Evolutionary conservation across 2,888 invertebrate species (phyloP).

Genomic region (Sinopyrophorus schimmeli): DNA sequence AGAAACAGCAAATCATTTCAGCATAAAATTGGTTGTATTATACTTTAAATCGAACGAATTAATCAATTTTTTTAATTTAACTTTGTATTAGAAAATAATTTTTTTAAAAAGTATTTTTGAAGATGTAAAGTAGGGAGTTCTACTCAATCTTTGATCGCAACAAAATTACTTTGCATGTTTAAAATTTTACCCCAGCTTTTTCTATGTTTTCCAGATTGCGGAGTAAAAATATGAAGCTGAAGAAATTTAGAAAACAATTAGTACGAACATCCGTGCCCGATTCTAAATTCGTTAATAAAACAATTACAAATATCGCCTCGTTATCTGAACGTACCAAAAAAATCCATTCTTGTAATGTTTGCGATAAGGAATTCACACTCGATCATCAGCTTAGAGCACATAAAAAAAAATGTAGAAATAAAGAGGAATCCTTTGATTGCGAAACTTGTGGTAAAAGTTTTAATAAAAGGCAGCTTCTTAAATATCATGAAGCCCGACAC

Average conservation of each 20-base stretch:
- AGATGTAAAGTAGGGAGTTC: too few relatives aligned
- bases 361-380: conserved; percentile 30
- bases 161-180: too few relatives aligned
- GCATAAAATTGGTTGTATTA: too few relatives aligned
- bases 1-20: too few relatives aligned
- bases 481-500: conserved; percentile 46
- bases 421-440: conserved; percentile 39
- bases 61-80: too few relatives aligned
- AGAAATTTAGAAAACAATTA: conserved; percentile 32
- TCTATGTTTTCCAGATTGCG: conserved; percentile 18
- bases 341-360: conserved; percentile 24
- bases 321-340: conserved; percentile 20
- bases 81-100: too few relatives aligned
- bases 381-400: conserved; percentile 51
- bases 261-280: neutral
- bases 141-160: too few relatives aligned
- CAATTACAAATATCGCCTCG: conserved; percentile 9
- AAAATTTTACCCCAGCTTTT: too few relatives aligned
- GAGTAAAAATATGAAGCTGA: conserved; percentile 43
- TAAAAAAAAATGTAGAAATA: conserved; percentile 26
- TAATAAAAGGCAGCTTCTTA: conserved; percentile 27
- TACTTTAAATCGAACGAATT: too few relatives aligned
- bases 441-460: conserved; percentile 51
- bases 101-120: too few relatives aligned
- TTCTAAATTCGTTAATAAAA: conserved; percentile 17